Evolutionary conservation across 2,113 vertebrate genomes (phyloP).

Genomic region (Sylvia atricapilla): DNA sequence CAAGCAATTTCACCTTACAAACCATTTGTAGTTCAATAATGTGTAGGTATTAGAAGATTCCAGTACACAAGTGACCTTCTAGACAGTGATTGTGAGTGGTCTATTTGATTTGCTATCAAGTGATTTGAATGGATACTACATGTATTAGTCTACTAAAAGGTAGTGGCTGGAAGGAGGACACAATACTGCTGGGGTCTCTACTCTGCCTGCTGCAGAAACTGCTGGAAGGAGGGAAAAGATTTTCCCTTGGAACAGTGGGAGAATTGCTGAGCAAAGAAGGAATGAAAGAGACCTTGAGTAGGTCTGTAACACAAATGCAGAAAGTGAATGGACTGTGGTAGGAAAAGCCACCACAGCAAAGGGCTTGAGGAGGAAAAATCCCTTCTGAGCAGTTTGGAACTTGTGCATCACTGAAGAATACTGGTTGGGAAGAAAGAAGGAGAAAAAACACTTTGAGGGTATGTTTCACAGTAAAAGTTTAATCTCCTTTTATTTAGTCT

Average conservation of each 20-base stretch:
- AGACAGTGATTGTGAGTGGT: not conserved
- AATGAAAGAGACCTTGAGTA: not conserved
- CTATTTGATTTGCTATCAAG: not conserved
- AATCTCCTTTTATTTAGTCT: not conserved
- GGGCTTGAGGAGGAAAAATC: not conserved
- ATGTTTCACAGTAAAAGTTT: not conserved
- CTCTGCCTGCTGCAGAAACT: not conserved
- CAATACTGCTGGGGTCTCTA: not conserved
- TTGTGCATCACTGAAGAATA: not conserved
- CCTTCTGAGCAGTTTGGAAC: not conserved
- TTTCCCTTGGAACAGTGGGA: not conserved
- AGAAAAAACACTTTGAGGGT: not conserved
- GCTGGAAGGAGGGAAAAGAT: not conserved
- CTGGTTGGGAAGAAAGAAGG: not conserved
- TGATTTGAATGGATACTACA: not conserved
- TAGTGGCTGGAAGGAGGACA: not conserved
- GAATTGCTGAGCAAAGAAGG: not conserved
- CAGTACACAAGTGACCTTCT: not conserved
- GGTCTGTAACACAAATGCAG: not conserved
- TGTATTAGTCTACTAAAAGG: fast-evolving
- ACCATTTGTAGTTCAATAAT: not conserved
- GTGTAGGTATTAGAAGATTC: not conserved
- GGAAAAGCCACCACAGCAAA: not conserved
- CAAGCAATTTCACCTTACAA: not conserved
- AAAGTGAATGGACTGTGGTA: not conserved